phyloP scores from a whole-genome alignment of 2,888 invertebrate genomes.

The Scrobipalpa atriplicella region DNA sequence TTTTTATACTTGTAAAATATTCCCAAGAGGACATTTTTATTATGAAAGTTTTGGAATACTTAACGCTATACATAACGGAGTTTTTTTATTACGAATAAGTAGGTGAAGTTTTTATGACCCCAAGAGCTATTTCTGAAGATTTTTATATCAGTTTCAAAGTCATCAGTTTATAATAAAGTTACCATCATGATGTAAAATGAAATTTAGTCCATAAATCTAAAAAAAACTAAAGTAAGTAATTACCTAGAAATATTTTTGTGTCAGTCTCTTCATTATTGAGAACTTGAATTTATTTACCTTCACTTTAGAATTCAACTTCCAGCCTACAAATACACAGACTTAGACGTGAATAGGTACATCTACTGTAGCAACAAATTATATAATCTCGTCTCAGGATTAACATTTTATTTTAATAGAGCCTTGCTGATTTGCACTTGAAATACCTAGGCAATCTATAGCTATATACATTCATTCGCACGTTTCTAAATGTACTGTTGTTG shows the following conservation, averaged over 20 bases:
- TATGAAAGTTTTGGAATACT: conserved; percentile 69
- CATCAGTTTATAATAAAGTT: conserved; percentile 60
- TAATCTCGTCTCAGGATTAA: no score
- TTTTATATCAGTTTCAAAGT: conserved; percentile 66
- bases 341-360: no score
- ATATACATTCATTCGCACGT: no score
- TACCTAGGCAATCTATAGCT: no score
- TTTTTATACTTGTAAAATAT: conserved; percentile 39
- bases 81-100: conserved; percentile 65
- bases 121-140: conserved; percentile 64
- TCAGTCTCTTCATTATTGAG: no score
- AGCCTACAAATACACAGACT: no score
- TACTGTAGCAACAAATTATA: no score
- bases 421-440: no score
- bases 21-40: conserved; percentile 56
- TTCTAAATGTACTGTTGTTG: no score
- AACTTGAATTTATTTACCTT: no score
- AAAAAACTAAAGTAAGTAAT: background rate
- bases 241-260: background rate
- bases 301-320: no score
- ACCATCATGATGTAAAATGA: conserved; percentile 41
- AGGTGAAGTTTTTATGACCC: conserved; percentile 70
- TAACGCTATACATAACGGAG: conserved; percentile 59
- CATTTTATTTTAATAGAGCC: no score
- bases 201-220: conserved; percentile 30